Evolutionary conservation across 2,888 invertebrate species (phyloP).

Genomic region (Endotricha flammealis): DNA sequence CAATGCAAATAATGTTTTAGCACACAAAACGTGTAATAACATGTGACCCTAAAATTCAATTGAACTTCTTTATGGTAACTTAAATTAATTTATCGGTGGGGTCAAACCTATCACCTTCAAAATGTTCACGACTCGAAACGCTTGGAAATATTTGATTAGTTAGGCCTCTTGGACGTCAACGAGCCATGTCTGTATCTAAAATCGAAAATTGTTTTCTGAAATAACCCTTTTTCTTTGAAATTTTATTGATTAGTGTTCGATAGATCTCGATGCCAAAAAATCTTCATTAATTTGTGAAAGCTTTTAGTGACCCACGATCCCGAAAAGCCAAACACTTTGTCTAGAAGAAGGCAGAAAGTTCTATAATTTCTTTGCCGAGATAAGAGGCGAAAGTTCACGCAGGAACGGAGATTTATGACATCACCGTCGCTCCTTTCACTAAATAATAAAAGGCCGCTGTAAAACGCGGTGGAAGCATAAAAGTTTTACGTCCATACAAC

Average conservation of each 20-base stretch:
- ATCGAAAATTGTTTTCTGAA: conserved; percentile 1
- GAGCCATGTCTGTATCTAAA: conserved; percentile 1
- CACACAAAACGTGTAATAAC: neutral
- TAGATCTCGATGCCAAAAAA: conserved; percentile 35
- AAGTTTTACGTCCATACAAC: conserved; percentile 76
- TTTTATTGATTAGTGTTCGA: conserved; percentile 30
- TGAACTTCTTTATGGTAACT: no score
- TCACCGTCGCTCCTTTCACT: conserved; percentile 77
- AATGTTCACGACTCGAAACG: conserved; percentile 2
- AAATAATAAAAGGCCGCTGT: conserved; percentile 77
- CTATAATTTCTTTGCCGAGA: conserved; percentile 76
- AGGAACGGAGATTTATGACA: conserved; percentile 77
- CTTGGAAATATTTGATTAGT: conserved; percentile 5
- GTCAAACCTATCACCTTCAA: conserved; percentile 3
- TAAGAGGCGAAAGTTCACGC: conserved; percentile 78
- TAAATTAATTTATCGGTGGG: neutral
- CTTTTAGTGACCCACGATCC: conserved; percentile 66
- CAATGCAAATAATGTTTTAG: no score
- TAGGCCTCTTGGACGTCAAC: neutral
- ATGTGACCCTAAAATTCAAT: neutral
- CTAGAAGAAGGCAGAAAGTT: conserved; percentile 74
- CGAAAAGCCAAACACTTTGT: conserved; percentile 76
- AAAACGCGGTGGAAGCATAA: conserved; percentile 73
- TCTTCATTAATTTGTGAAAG: conserved; percentile 62
- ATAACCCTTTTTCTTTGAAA: conserved; percentile 4